A percentile compares a stretch with the other conserved stretches of the same genome.
These are phyloP conservation scores for Meloidogyne exigua DNA, from an alignment of 1,140 invertebrate species.

Conservation along the genomic window DNA sequence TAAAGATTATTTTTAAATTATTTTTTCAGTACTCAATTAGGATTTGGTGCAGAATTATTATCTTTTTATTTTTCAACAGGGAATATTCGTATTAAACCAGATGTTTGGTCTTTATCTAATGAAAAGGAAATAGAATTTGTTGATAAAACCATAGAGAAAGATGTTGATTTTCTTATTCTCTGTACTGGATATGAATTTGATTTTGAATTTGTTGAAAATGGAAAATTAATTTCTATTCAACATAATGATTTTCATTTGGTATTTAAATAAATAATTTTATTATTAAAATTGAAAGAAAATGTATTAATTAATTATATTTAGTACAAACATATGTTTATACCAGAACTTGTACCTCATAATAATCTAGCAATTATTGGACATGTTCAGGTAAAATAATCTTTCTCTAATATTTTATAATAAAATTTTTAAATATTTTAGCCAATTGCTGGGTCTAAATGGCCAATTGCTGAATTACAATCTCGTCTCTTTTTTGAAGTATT, in stretches of 20 bases:
- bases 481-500: conserved; percentile 40
- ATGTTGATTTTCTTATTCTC: conserved; percentile 25
- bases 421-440: conserved; percentile 19
- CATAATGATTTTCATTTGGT: conserved; percentile 35
- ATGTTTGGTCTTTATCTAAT: conserved; percentile 27
- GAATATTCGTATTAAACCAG: conserved; percentile 22
- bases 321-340: conserved; percentile 37
- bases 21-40: conserved; percentile 21
- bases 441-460: conserved; percentile 32
- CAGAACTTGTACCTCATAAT: conserved; percentile 30
- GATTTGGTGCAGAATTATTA: conserved; percentile 24
- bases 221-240: conserved; percentile 16
- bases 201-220: conserved; percentile 31
- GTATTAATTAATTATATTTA: not conserved
- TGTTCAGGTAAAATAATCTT: conserved; percentile 33
- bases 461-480: conserved; percentile 40
- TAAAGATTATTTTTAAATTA: not conserved
- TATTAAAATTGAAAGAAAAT: not conserved
- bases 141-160: conserved; percentile 11
- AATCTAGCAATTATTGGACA: conserved; percentile 40
- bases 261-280: not conserved
- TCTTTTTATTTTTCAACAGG: conserved; percentile 15
- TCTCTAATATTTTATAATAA: not conserved
- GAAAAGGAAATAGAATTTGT: conserved; percentile 26
- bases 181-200: conserved; percentile 33